Evolutionary conservation across 2,888 invertebrate species (phyloP), one percentile per base, ranked within the genome.

Genomic region (Baronia brevicornis): DNA sequence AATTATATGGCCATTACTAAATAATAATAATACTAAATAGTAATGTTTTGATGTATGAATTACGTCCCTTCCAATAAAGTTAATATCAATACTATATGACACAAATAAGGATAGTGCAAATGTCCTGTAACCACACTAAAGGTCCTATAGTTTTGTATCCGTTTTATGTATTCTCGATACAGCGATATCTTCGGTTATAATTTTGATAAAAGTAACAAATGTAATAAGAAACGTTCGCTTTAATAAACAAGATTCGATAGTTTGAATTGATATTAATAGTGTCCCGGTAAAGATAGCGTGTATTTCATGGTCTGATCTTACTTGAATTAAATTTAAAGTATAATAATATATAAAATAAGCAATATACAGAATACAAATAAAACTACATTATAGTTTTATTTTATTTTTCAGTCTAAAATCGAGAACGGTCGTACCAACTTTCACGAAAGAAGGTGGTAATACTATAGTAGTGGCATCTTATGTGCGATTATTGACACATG

Each of bases 111-210:
- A 23, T 28, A 15, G 26, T 43, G 28, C 32, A 28, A 30, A 32
- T 40, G 43, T 36, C 41, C 36, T 33, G 33, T 54, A 55, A 60
- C 59, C 59, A 60, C 51, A 37, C 56, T 60, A 60, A 49, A 48
- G 58, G 52, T 55, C 56, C 51, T 53, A 61, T 61, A 66, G 47
- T 57, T 71, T 69, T 68, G 66, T 70, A 60, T 55, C 51, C 65
- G 54, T 69, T 77, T 77, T 77, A 78, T 73, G 70, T 64, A 45
- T 43, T 46, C 28, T 25, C 51, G 78, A 80, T 80, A 79, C 61
- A 51, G 48, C 56, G 43, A 47, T 74, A 74, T 74, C 73, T 62
- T 55, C 54, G 67, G 57, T 70, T 75, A 70, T 75, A 71, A 68
- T 62, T 61, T 68, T 65, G 77, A 78, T 74, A 78, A 71, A 66